phyloP scores from a whole-genome alignment of 2,797 vertebrate genomes.

The Lagodon rhomboides region DNA sequence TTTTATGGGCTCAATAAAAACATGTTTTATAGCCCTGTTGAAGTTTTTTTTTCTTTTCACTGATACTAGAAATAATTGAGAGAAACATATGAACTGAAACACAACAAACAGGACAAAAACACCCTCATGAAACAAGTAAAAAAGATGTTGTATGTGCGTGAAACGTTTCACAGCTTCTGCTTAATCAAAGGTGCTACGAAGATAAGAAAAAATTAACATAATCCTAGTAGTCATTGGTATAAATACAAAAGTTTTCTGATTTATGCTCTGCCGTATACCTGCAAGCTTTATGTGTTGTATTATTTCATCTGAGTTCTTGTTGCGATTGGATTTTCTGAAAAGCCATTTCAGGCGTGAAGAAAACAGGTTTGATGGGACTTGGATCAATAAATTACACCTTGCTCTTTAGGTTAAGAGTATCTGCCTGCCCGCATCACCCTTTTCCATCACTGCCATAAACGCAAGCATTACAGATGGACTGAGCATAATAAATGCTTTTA shows the following conservation, averaged over 20 bases:
- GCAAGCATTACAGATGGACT: background rate
- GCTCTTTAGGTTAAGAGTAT: slow-evolving; percentile 6
- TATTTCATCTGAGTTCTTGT: slow-evolving; percentile 4
- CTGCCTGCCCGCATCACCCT: background rate
- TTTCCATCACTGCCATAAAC: background rate
- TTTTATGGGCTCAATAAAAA: slow-evolving; percentile 44
- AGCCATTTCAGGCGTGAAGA: background rate
- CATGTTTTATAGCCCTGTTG: slow-evolving; percentile 17
- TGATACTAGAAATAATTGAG: slow-evolving; percentile 29
- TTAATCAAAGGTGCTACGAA: slow-evolving; percentile 5
- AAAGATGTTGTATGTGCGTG: background rate
- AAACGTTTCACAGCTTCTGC: slow-evolving; percentile 9
- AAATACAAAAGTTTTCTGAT: slow-evolving; percentile 4
- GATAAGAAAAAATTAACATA: slow-evolving; percentile 20
- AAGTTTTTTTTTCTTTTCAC: background rate
- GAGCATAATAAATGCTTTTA: slow-evolving; percentile 21
- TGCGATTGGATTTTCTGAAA: slow-evolving; percentile 13
- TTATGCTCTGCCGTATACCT: background rate
- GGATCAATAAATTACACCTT: slow-evolving; percentile 19
- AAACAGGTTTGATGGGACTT: slow-evolving; percentile 1
- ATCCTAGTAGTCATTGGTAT: background rate
- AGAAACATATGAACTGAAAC: slow-evolving; percentile 3
- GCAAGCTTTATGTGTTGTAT: background rate
- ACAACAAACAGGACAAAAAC: background rate
- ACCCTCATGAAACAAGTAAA: background rate